A percentile compares a stretch with the other conserved stretches of the same genome.
Conservation (phyloP, 1,140 invertebrate genomes). For the Mamestra configurata region DNA sequence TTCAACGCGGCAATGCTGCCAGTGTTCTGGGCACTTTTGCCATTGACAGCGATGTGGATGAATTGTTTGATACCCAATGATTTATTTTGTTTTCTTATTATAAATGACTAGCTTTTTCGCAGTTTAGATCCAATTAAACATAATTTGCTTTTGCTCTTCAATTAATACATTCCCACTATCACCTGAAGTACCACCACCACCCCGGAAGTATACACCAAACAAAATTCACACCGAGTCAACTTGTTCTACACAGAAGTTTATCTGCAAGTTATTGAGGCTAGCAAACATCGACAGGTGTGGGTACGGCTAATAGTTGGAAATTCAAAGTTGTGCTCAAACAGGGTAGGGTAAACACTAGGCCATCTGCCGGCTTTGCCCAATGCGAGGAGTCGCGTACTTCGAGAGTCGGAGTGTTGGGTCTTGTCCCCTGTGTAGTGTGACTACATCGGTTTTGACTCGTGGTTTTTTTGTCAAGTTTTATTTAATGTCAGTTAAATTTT, state of each 20-base stretch:
- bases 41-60: too few species aligned
- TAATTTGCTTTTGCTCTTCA: not conserved
- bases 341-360: conserved; percentile 77
- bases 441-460: conserved; percentile 25
- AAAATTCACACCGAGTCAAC: conserved; percentile 25
- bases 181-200: not conserved
- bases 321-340: conserved; percentile 82
- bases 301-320: conserved; percentile 81
- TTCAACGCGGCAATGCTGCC: too few species aligned
- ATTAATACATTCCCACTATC: not conserved
- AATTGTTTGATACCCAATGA: too few species aligned
- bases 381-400: conserved; percentile 50
- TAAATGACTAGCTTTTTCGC: too few species aligned
- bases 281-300: conserved; percentile 81
- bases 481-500: not conserved
- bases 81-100: too few species aligned
- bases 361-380: conserved; percentile 80
- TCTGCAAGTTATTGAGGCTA: conserved; percentile 48
- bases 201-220: not conserved
- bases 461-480: not conserved
- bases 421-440: conserved; percentile 65
- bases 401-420: conserved; percentile 16
- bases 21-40: too few species aligned
- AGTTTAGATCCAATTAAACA: too few species aligned
- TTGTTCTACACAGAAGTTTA: conserved; percentile 36